A percentile compares a stretch with the other conserved stretches of the same genome.
Evolutionary conservation across 1,140 invertebrate species (phyloP).

Genomic region (Whitmania pigra): DNA sequence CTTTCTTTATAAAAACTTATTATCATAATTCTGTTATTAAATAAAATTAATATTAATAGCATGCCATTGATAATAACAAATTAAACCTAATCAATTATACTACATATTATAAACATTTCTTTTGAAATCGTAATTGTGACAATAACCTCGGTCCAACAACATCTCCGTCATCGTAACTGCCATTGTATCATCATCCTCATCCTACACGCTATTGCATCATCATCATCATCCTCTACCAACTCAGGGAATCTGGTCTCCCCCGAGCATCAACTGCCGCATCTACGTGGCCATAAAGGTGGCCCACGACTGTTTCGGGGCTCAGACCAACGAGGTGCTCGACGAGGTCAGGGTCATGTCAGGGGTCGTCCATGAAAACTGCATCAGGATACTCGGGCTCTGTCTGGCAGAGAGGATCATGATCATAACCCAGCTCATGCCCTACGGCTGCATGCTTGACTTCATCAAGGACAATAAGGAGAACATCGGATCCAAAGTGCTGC

Average conservation of each 20-base stretch:
- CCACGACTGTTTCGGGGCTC: constrained; percentile 51
- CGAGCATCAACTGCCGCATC: constrained; percentile 84
- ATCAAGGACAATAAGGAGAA: constrained; percentile 80
- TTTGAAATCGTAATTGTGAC: no score
- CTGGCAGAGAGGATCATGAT: constrained; percentile 91
- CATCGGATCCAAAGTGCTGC: constrained; percentile 81
- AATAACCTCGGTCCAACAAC: no score
- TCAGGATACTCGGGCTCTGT: constrained; percentile 86
- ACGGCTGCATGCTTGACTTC: constrained; percentile 83
- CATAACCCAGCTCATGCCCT: constrained; percentile 65
- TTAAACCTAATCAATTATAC: no score
- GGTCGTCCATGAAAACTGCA: constrained; percentile 84
- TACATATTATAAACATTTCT: no score
- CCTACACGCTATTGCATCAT: no score
- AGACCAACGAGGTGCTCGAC: constrained; percentile 54
- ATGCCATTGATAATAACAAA: no score
- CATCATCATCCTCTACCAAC: neutral
- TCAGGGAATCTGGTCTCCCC: constrained; percentile 84
- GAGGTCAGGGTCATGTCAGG: constrained; percentile 97
- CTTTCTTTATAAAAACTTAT: neutral
- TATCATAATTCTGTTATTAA: no score
- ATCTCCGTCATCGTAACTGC: no score
- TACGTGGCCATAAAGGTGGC: constrained; percentile 95
- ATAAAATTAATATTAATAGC: no score
- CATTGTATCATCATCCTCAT: no score